phyloP scores from a whole-genome alignment of 2,888 invertebrate genomes.

The Trichopria drosophilae region DNA sequence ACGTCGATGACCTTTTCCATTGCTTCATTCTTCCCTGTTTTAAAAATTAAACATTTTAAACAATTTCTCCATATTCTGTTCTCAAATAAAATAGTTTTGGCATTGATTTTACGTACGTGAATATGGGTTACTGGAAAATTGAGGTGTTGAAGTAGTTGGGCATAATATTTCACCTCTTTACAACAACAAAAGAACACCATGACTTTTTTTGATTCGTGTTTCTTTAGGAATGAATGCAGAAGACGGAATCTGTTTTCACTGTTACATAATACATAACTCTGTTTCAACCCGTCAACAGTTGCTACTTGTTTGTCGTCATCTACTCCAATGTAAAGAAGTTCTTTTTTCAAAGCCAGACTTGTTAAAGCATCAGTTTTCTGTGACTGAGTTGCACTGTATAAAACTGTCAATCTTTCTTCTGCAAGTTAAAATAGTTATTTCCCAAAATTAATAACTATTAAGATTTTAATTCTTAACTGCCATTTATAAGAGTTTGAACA shows the following conservation, averaged over 20 bases:
- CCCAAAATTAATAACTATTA: background rate
- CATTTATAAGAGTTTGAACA: no score
- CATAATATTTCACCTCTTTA: constrained; percentile 90
- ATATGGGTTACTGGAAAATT: constrained; percentile 91
- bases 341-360: constrained; percentile 83
- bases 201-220: constrained; percentile 77
- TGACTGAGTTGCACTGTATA: constrained; percentile 92
- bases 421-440: constrained; percentile 39
- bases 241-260: constrained; percentile 89
- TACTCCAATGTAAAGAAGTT: constrained; percentile 88
- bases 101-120: constrained; percentile 80
- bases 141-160: constrained; percentile 91
- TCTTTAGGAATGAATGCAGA: constrained; percentile 69
- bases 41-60: constrained; percentile 43
- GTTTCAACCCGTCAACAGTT: constrained; percentile 75
- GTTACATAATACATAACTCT: constrained; percentile 89
- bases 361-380: constrained; percentile 85
- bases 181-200: constrained; percentile 95
- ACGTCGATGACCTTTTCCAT: constrained; percentile 89
- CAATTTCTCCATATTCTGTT: no score
- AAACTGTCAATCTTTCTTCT: constrained; percentile 91
- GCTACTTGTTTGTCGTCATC: constrained; percentile 79
- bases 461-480: no score
- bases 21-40: constrained; percentile 98
- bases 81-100: no score